Conservation (phyloP, 2,888 invertebrate species). For the Penaeus monodon region DNA sequence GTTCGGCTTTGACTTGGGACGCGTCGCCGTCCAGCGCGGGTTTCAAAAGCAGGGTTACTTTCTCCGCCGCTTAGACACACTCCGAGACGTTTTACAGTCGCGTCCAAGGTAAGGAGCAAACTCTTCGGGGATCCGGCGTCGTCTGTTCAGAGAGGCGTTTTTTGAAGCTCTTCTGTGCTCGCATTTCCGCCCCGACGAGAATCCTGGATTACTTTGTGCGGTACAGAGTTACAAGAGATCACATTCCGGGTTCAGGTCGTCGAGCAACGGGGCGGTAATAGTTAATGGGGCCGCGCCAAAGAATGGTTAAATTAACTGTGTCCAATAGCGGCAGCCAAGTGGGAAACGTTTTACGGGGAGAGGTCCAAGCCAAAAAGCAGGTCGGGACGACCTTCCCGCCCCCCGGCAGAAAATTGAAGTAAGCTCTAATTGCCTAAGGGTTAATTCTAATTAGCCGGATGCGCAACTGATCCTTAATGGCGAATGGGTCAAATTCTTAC, state of each 20-base stretch:
- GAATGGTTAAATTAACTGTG: conserved; percentile 39
- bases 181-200: no score
- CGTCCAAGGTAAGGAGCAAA: no score
- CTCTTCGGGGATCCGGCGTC: no score
- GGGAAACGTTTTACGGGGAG: conserved; percentile 26
- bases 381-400: conserved; percentile 19
- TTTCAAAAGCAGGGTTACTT: no score
- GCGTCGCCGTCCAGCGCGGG: no score
- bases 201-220: no score
- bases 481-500: conserved; percentile 37
- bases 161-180: no score
- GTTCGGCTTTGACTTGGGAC: no score
- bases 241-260: background rate
- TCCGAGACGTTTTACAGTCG: no score
- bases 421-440: conserved; percentile 33
- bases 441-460: conserved; percentile 50
- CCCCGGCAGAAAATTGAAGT: conserved; percentile 41
- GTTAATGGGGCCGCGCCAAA: conserved; percentile 34
- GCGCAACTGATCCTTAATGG: conserved; percentile 40
- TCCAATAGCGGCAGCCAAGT: conserved; percentile 23
- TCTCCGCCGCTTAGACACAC: no score
- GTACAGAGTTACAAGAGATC: background rate
- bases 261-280: conserved; percentile 11
- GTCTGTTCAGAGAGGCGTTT: no score
- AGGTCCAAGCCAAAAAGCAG: conserved; percentile 28